Evolutionary conservation across 2,113 vertebrate species (phyloP).

Genomic region (Macroglossus sobrinus): DNA sequence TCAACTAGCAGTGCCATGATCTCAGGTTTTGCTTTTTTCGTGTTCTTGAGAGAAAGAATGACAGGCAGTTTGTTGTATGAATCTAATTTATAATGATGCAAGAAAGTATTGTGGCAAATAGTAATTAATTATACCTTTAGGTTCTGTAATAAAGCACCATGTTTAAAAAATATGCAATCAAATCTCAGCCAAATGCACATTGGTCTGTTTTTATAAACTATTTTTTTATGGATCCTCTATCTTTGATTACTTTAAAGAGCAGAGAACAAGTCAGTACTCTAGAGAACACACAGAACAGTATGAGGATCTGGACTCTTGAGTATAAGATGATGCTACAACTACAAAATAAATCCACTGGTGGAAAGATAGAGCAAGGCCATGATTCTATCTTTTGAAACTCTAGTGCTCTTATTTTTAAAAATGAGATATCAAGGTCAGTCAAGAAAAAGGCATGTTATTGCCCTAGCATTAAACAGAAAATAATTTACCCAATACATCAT

Average conservation of each 20-base stretch:
- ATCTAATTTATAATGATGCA: neutral
- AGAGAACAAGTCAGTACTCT: neutral
- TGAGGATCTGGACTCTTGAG: neutral
- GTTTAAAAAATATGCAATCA: neutral
- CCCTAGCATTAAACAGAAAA: slow-evolving; percentile 31
- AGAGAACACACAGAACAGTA: neutral
- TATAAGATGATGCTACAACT: neutral
- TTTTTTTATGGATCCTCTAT: neutral
- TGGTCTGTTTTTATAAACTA: neutral
- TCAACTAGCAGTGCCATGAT: neutral
- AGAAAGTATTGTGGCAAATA: neutral
- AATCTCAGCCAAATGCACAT: neutral
- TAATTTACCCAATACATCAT: slow-evolving; percentile 27
- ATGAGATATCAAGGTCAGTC: slow-evolving; percentile 33
- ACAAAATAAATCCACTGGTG: neutral
- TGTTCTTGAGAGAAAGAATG: neutral
- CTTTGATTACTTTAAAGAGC: neutral
- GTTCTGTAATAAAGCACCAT: neutral
- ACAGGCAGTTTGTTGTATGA: neutral
- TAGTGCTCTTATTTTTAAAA: neutral
- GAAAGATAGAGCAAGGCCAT: neutral
- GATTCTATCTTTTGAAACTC: neutral
- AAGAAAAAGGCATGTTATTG: neutral
- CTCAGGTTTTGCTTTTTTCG: neutral
- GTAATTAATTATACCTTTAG: neutral